A percentile compares a stretch with the other conserved stretches of the same genome.
Evolutionary conservation across 2,113 vertebrate species (phyloP).

Genomic region (Blennius ocellaris): DNA sequence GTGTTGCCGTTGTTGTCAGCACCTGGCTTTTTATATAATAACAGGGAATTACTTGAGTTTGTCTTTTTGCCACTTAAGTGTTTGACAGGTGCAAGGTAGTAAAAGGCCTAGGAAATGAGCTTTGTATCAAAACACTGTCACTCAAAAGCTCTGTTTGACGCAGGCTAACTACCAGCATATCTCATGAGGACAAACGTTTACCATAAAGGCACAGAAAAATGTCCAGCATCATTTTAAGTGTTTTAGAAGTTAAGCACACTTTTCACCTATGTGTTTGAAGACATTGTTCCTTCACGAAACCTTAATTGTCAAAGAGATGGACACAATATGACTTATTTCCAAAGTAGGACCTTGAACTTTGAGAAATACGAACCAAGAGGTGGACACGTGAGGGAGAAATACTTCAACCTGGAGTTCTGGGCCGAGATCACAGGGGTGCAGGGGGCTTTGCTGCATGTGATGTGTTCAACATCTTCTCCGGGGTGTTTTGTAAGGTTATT

Average conservation of each 20-base stretch:
- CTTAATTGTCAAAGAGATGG: not conserved
- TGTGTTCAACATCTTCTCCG: too few relatives aligned
- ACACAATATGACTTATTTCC: too few relatives aligned
- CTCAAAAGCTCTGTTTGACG: not conserved
- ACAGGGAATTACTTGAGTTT: conserved; percentile 14
- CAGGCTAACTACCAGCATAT: not conserved
- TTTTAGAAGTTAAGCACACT: conserved; percentile 5
- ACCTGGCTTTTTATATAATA: conserved; percentile 4
- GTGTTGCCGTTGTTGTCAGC: not conserved
- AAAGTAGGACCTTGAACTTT: too few relatives aligned
- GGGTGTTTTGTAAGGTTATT: too few relatives aligned
- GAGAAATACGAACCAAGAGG: too few relatives aligned
- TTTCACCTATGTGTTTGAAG: not conserved
- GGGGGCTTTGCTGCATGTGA: too few relatives aligned
- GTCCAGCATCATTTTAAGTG: conserved; percentile 31
- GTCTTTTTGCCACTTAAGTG: not conserved
- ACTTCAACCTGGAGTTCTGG: too few relatives aligned
- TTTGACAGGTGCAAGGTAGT: not conserved
- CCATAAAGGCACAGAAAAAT: conserved; percentile 2
- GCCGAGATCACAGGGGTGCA: too few relatives aligned
- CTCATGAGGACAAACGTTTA: not conserved
- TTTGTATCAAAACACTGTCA: not conserved
- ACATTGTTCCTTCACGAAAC: not conserved
- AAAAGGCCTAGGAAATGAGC: not conserved
- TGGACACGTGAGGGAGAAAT: too few relatives aligned